Evolutionary conservation across 2,113 vertebrate genomes (phyloP).

Genomic region (Irena cyanogastra): DNA sequence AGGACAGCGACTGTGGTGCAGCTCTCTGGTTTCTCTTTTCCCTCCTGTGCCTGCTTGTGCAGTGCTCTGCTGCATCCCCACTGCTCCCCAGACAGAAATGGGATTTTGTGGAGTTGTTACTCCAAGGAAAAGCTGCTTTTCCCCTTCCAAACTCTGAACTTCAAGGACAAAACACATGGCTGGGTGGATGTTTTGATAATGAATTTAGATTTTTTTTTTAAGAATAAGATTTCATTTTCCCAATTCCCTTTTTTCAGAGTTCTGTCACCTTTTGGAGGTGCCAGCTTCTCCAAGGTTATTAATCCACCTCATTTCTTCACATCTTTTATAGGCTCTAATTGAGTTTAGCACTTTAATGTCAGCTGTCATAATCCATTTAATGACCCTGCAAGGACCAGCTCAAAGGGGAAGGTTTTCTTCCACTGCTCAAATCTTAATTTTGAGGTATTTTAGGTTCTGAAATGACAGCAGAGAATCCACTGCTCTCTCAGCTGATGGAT

Average conservation of each 20-base stretch:
- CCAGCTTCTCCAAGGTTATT: neutral
- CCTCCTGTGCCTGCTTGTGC: neutral
- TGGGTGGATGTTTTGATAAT: neutral
- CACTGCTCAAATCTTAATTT: neutral
- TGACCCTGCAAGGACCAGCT: neutral
- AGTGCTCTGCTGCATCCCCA: neutral
- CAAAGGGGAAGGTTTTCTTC: neutral
- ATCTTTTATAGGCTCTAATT: neutral
- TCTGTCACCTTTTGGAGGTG: neutral
- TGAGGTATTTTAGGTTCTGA: neutral
- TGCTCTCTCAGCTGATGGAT: neutral
- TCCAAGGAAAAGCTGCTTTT: conserved; percentile 31
- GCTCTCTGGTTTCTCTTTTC: neutral
- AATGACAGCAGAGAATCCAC: neutral
- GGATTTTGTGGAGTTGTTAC: neutral
- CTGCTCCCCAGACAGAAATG: neutral
- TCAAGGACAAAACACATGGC: neutral
- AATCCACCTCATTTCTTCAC: conserved; percentile 12
- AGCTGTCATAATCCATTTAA: neutral
- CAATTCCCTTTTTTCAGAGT: neutral
- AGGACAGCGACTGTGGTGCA: neutral
- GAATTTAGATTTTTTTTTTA: neutral
- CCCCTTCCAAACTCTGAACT: neutral
- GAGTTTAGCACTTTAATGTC: neutral
- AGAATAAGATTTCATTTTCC: neutral